Evolutionary conservation across 37 sponge, comb jelly and placozoan genomes (phyloP).

Genomic region (Amphimedon queenslandica): DNA sequence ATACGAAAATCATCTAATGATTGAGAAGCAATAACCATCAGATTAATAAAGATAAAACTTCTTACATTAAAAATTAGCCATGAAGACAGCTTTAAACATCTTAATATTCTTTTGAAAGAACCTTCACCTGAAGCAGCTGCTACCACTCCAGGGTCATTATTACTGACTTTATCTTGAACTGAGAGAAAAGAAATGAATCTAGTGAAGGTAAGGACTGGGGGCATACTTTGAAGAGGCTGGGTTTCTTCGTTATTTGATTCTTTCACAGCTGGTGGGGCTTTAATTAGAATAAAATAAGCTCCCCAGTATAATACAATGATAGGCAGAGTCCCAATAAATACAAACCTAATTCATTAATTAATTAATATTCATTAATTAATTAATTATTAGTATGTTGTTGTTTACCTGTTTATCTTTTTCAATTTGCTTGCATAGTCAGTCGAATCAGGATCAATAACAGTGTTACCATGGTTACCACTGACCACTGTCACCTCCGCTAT

Average conservation of each 20-base stretch:
- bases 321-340: conserved; percentile 12
- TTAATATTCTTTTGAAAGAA: background rate
- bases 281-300: conserved; percentile 45
- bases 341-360: background rate
- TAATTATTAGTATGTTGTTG: background rate
- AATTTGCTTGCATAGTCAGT: background rate
- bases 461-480: background rate
- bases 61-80: conserved; percentile 40
- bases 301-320: conserved; percentile 30
- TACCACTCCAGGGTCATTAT: background rate
- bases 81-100: conserved; percentile 12
- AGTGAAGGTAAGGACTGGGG: background rate
- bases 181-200: background rate
- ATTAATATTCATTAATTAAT: background rate
- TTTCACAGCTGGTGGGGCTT: conserved; percentile 7
- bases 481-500: conserved; percentile 10
- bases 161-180: background rate
- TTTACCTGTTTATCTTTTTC: conserved; percentile 27
- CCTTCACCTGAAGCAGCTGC: background rate
- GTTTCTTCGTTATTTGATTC: background rate
- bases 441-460: background rate
- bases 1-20: conserved; percentile 10
- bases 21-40: background rate
- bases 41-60: background rate
- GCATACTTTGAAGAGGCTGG: background rate